Percentiles rank a stretch among this genome's conserved stretches.
Evolutionary conservation across 2,888 invertebrate species (phyloP).

Genomic region (Eupithecia subumbrata): DNA sequence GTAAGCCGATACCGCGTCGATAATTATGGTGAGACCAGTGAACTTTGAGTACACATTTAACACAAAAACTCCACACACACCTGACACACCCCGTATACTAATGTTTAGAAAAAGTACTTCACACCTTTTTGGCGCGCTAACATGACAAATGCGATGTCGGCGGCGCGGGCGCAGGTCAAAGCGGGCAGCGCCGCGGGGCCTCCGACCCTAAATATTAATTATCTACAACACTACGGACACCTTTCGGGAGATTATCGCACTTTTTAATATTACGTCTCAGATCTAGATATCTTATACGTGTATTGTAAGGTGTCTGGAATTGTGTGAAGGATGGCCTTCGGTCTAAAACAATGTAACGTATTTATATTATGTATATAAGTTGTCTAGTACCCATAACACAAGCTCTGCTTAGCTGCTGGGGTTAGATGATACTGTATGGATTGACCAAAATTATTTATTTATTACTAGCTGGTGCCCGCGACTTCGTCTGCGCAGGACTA

Average conservation of each 20-base stretch:
- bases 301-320: slow-evolving; percentile 2
- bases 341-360: not conserved
- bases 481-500: too few species aligned
- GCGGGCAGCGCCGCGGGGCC: slow-evolving; percentile 73
- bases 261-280: slow-evolving; percentile 69
- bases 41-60: not conserved
- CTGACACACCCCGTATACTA: slow-evolving; percentile 54
- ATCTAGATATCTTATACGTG: slow-evolving; percentile 65
- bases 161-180: slow-evolving; percentile 68
- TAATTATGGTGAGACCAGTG: not conserved
- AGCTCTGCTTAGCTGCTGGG: too few species aligned
- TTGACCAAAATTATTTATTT: too few species aligned
- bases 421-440: too few species aligned
- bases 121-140: slow-evolving; percentile 81
- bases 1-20: not conserved
- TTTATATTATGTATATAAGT: too few species aligned
- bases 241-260: slow-evolving; percentile 80
- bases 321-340: not conserved
- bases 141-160: slow-evolving; percentile 79
- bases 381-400: too few species aligned
- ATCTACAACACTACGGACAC: slow-evolving; percentile 79
- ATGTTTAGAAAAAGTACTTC: slow-evolving; percentile 81
- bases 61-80: not conserved
- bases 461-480: too few species aligned
- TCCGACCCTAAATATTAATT: slow-evolving; percentile 81